Conservation (phyloP, 1,140 invertebrate species). For the Drosophila arawakana region DNA sequence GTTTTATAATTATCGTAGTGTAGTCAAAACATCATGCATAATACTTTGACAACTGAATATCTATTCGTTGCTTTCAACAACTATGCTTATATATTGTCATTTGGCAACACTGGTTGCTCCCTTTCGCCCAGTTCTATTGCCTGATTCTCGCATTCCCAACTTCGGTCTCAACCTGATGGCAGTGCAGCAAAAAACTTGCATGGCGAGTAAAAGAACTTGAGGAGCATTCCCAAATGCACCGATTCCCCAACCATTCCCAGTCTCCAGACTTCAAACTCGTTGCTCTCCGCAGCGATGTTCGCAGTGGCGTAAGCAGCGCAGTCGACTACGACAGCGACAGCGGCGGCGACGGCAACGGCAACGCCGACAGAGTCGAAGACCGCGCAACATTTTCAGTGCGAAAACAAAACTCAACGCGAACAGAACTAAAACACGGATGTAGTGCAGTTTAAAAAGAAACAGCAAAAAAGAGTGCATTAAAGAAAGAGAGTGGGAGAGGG, state of each 20-base stretch:
- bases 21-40: conserved; percentile 17
- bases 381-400: conserved; percentile 59
- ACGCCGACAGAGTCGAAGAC: conserved; percentile 9
- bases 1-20: conserved; percentile 27
- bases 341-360: not conserved
- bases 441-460: conserved; percentile 1
- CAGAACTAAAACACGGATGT: conserved; percentile 59
- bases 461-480: conserved; percentile 2
- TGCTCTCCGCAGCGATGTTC: conserved; percentile 32
- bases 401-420: conserved; percentile 78
- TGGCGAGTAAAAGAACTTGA: conserved; percentile 68
- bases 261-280: conserved; percentile 50
- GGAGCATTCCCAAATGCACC: conserved; percentile 49
- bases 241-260: conserved; percentile 32
- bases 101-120: conserved; percentile 40
- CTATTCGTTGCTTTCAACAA: conserved; percentile 9
- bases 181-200: conserved; percentile 63
- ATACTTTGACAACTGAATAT: conserved; percentile 9
- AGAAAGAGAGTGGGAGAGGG: not conserved
- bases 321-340: conserved; percentile 11
- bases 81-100: conserved; percentile 4
- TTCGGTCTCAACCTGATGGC: conserved; percentile 43
- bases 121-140: conserved; percentile 21
- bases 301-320: conserved; percentile 16
- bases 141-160: conserved; percentile 57